phyloP scores from a whole-genome alignment of 1,140 invertebrate species.

The Orchestia grillus region DNA sequence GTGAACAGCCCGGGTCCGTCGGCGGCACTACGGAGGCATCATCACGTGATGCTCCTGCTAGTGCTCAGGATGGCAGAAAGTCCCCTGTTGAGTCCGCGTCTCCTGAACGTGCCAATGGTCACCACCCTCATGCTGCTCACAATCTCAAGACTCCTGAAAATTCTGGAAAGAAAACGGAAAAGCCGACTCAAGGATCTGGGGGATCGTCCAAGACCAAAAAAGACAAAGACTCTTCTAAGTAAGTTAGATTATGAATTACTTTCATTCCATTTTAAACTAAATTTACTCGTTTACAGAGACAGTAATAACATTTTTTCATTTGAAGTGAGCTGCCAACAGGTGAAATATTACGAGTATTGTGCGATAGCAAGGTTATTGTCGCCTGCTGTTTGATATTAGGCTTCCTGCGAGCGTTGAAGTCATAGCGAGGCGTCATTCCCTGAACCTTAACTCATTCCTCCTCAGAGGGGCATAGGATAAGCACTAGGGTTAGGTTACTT shows the following conservation, averaged over 20 bases:
- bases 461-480: no score
- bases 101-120: neutral
- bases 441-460: no score
- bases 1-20: neutral
- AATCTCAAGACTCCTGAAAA: neutral
- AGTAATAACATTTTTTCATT: no score
- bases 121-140: neutral
- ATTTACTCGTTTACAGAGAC: no score
- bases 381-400: no score
- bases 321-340: no score
- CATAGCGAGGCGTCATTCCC: no score
- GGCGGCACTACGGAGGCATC: neutral
- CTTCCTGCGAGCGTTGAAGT: no score
- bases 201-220: constrained; percentile 8
- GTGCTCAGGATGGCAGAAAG: neutral
- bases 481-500: no score
- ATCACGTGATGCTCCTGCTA: neutral
- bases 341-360: no score
- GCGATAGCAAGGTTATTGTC: no score
- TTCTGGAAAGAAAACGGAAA: neutral
- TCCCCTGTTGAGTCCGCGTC: neutral
- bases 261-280: no score
- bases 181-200: neutral
- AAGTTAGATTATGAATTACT: neutral
- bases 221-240: constrained; percentile 19